A percentile compares a stretch with the other conserved stretches of the same genome.
These are phyloP conservation scores for Neotoxoptera formosana DNA, from an alignment of 1,140 invertebrate species.

Conservation along the genomic window DNA sequence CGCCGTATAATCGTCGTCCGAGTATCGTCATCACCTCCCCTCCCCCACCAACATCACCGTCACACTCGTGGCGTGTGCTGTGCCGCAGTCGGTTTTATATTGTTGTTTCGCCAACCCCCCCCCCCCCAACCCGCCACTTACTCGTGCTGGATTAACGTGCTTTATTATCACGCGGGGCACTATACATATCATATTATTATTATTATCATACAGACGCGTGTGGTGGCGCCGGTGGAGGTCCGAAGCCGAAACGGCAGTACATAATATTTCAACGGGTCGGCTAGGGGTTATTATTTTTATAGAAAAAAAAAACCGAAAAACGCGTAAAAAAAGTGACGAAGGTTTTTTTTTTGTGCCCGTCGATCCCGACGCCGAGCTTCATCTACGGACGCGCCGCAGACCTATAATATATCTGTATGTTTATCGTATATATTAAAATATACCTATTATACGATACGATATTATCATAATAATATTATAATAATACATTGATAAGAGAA, in stretches of 20 bases:
- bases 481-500: constrained; percentile 12
- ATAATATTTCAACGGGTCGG: constrained; percentile 28
- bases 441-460: neutral
- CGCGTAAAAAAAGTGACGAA: neutral
- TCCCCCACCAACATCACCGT: neutral
- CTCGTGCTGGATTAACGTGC: neutral
- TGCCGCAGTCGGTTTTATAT: neutral
- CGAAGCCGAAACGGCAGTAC: neutral
- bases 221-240: neutral
- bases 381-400: neutral
- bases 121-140: neutral
- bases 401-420: neutral
- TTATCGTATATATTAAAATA: too few species aligned
- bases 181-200: neutral
- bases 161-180: neutral
- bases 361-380: neutral
- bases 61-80: neutral
- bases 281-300: constrained; percentile 2
- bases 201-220: neutral
- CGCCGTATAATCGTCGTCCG: neutral
- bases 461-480: neutral
- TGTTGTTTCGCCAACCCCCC: neutral
- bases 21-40: too few species aligned
- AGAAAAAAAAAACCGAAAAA: neutral
- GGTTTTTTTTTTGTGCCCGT: neutral